Percentiles rank a stretch among this genome's conserved stretches.
phyloP scores from a whole-genome alignment of 1,140 invertebrate species.

The Marisa cornuarietis region DNA sequence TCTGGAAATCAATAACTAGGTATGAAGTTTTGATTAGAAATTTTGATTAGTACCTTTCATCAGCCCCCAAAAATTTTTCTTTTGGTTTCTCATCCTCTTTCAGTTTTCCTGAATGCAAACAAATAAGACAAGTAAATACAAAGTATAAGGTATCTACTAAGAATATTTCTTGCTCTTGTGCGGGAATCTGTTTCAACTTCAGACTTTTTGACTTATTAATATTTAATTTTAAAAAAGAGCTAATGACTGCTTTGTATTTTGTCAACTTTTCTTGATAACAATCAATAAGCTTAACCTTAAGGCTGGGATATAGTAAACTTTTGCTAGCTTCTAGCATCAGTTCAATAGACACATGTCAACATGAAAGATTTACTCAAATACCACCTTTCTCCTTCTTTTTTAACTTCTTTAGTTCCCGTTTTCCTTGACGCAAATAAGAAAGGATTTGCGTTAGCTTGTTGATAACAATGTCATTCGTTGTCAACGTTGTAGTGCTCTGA shows the following conservation, averaged over 20 bases:
- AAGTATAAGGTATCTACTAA: too few relatives aligned
- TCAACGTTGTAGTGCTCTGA: conserved; percentile 82
- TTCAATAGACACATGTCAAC: background rate
- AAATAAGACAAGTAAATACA: too few relatives aligned
- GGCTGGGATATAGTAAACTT: too few relatives aligned
- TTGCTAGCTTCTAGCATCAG: background rate
- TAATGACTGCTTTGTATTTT: background rate
- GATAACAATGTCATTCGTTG: conserved; percentile 94
- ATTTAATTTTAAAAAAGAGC: background rate
- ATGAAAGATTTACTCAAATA: conserved; percentile 40
- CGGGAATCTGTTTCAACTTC: background rate
- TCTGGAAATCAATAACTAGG: background rate
- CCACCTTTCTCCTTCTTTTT: conserved; percentile 61
- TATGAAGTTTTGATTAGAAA: background rate
- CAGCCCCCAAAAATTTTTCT: conserved; percentile 46
- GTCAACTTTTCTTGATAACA: background rate
- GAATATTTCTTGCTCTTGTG: too few relatives aligned
- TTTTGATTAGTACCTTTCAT: conserved; percentile 49
- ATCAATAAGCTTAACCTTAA: too few relatives aligned
- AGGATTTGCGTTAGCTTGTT: conserved; percentile 98
- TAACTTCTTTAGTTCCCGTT: conserved; percentile 45
- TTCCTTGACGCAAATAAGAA: conserved; percentile 81
- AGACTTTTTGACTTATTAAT: background rate
- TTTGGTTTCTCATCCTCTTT: conserved; percentile 57
- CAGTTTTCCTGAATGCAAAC: conserved; percentile 43